A percentile compares a stretch with the other conserved stretches of the same genome.
These are phyloP conservation scores for Electrophaes corylata DNA, from an alignment of 2,888 invertebrate genomes.

Conservation along the genomic window DNA sequence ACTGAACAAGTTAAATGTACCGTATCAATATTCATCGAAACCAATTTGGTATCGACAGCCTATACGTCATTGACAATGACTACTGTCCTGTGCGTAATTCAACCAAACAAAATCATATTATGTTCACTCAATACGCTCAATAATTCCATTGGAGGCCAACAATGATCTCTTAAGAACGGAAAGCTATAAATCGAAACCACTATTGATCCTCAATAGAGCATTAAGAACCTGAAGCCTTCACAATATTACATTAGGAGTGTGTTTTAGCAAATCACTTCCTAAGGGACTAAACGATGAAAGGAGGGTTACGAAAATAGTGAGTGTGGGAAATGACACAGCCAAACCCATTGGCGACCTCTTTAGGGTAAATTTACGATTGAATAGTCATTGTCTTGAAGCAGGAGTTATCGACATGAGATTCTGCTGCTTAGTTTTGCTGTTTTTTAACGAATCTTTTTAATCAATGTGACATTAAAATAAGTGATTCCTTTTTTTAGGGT, in stretches of 20 bases:
- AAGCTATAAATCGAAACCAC: constrained; percentile 76
- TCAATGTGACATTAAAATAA: too few species aligned
- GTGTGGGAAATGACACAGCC: constrained; percentile 78
- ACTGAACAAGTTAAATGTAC: constrained; percentile 25
- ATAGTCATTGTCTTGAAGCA: constrained; percentile 62
- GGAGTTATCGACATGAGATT: not conserved
- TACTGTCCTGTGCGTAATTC: constrained; percentile 48
- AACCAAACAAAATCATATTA: constrained; percentile 61
- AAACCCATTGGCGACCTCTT: constrained; percentile 65
- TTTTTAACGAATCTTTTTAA: not conserved
- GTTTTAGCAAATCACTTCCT: constrained; percentile 83
- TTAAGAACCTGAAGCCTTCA: constrained; percentile 75
- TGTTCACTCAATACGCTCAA: constrained; percentile 59
- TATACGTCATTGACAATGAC: constrained; percentile 40
- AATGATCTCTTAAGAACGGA: constrained; percentile 72
- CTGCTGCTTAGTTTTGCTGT: not conserved
- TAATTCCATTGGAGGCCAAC: constrained; percentile 72
- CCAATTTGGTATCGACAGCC: constrained; percentile 33
- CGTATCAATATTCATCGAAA: constrained; percentile 34
- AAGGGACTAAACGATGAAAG: constrained; percentile 59
- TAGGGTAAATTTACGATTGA: constrained; percentile 77
- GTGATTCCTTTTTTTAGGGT: too few species aligned
- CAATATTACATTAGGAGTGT: constrained; percentile 79
- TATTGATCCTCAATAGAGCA: constrained; percentile 77
- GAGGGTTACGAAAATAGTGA: constrained; percentile 72